These are phyloP conservation scores for Rhea pennata DNA, from an alignment of 2,113 vertebrate species.

Conservation along the genomic window DNA sequence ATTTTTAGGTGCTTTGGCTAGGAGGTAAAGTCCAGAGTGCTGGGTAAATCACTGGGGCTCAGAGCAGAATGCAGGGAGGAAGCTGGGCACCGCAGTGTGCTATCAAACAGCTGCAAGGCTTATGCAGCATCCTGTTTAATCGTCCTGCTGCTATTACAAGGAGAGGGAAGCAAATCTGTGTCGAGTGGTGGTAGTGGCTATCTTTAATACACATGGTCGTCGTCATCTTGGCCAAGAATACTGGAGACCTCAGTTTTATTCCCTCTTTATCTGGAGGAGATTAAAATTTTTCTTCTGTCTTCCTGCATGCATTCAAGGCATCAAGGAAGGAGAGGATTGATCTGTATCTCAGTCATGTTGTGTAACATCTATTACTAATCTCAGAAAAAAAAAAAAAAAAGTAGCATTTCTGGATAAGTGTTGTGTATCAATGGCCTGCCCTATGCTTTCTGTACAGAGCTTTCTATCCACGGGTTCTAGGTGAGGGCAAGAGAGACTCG, in stretches of 20 bases:
- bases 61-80: background rate
- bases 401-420: background rate
- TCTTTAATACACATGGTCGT: background rate
- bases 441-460: background rate
- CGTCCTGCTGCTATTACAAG: background rate
- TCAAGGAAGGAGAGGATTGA: background rate
- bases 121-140: background rate
- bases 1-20: background rate
- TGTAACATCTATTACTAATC: background rate
- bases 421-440: background rate
- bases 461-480: background rate
- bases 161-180: background rate
- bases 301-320: background rate
- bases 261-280: background rate
- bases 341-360: background rate
- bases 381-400: background rate
- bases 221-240: background rate
- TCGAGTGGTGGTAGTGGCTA: background rate
- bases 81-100: background rate
- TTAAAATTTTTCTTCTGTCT: background rate
- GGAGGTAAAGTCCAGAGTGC: background rate
- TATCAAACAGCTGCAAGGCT: background rate
- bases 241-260: background rate
- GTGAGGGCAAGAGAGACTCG: background rate
- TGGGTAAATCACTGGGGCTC: background rate